Evolutionary conservation across 2,888 invertebrate species (phyloP).

Genomic region (Tipula lateralis): DNA sequence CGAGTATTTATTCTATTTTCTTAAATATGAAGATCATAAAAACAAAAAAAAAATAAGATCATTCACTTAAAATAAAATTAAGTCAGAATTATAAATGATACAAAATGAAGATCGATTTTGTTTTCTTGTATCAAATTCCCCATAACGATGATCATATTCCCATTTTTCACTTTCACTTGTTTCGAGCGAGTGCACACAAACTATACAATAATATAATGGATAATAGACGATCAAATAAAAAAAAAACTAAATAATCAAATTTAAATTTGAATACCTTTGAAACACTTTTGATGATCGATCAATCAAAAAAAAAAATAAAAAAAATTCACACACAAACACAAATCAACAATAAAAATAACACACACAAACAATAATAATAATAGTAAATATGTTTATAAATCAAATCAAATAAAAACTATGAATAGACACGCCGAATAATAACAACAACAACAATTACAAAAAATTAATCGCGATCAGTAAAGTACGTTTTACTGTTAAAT

Average conservation of each 20-base stretch:
- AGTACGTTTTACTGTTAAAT: neutral
- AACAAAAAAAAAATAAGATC: constrained; percentile 2
- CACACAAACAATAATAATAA: neutral
- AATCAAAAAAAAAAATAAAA: neutral
- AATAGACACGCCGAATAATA: neutral
- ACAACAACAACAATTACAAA: neutral
- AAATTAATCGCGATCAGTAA: neutral
- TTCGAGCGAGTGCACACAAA: neutral
- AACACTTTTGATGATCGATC: neutral
- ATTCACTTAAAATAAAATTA: constrained; percentile 19
- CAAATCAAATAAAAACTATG: constrained; percentile 24
- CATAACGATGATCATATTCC: neutral
- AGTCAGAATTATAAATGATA: neutral
- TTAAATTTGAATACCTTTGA: neutral
- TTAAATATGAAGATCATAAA: neutral
- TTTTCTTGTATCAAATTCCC: neutral
- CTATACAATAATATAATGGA: neutral
- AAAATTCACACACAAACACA: neutral
- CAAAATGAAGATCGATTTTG: neutral
- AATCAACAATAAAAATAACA: neutral
- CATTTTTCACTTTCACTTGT: constrained; percentile 2
- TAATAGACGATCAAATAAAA: neutral
- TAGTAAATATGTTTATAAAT: neutral
- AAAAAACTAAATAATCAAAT: neutral
- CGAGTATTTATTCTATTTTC: neutral